Percentiles rank a stretch among this genome's conserved stretches.
These are phyloP conservation scores for Balaeniceps rex DNA, from an alignment of 2,113 vertebrate species.

Conservation along the genomic window DNA sequence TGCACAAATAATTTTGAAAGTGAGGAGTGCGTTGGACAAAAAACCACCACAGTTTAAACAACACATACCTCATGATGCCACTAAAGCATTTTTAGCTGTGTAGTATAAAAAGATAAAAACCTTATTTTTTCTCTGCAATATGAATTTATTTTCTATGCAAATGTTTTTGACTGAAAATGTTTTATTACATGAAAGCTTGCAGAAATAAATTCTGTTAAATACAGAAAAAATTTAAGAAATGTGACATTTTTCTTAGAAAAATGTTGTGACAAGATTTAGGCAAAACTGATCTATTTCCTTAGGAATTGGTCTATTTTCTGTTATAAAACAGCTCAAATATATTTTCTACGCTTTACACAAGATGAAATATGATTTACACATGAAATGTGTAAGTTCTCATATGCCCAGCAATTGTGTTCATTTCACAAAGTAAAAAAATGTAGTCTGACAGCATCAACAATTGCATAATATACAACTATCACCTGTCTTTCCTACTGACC, in stretches of 20 bases:
- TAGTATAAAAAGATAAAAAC: background rate
- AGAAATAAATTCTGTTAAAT: slow-evolving; percentile 32
- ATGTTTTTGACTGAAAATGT: background rate
- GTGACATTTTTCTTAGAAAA: slow-evolving; percentile 51
- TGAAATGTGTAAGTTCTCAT: background rate
- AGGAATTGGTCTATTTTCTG: slow-evolving; percentile 12
- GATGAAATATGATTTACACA: background rate
- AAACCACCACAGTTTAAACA: background rate
- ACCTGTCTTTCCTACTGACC: background rate
- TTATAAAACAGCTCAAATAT: slow-evolving; percentile 11
- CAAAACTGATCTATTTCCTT: background rate
- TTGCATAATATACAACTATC: background rate
- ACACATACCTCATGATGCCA: background rate
- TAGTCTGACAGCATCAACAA: background rate
- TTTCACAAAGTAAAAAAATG: background rate
- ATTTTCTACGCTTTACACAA: background rate
- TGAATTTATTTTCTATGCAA: background rate
- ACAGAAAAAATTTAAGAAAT: background rate
- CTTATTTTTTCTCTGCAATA: background rate
- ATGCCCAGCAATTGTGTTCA: background rate
- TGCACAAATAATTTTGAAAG: background rate
- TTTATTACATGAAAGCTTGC: background rate
- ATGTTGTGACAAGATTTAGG: background rate
- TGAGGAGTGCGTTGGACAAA: background rate
- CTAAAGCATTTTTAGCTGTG: background rate